Conservation (phyloP, 2,113 vertebrate species). For the Cheirogaleus medius region DNA sequence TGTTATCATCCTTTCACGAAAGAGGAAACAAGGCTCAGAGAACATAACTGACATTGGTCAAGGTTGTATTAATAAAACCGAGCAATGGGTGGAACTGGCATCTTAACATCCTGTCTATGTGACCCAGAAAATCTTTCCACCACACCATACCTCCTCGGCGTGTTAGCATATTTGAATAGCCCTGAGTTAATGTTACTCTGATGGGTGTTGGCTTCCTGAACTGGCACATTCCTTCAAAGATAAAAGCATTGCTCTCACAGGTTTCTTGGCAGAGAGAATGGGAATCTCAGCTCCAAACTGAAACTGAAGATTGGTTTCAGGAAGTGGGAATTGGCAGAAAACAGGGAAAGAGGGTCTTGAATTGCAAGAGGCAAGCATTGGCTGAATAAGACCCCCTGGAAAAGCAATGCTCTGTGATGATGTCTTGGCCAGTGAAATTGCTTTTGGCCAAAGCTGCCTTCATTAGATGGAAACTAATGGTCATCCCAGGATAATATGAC, state of each 20-base stretch:
- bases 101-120: neutral
- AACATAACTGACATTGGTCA: neutral
- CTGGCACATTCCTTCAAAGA: conserved; percentile 41
- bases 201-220: conserved; percentile 38
- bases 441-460: neutral
- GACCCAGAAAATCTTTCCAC: neutral
- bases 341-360: neutral
- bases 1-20: neutral
- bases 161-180: neutral
- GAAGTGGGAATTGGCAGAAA: conserved; percentile 12
- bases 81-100: neutral
- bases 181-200: neutral
- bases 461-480: neutral
- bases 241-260: conserved; percentile 43
- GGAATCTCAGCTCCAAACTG: conserved; percentile 40
- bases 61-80: neutral
- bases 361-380: neutral
- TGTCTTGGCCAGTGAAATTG: neutral
- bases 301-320: conserved; percentile 31
- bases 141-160: neutral
- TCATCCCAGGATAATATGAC: neutral
- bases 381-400: neutral
- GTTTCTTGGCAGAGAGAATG: conserved; percentile 44
- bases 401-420: neutral
- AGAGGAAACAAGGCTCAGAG: neutral